Conservation (phyloP, 2,113 vertebrate genomes). For the Calypte anna region DNA sequence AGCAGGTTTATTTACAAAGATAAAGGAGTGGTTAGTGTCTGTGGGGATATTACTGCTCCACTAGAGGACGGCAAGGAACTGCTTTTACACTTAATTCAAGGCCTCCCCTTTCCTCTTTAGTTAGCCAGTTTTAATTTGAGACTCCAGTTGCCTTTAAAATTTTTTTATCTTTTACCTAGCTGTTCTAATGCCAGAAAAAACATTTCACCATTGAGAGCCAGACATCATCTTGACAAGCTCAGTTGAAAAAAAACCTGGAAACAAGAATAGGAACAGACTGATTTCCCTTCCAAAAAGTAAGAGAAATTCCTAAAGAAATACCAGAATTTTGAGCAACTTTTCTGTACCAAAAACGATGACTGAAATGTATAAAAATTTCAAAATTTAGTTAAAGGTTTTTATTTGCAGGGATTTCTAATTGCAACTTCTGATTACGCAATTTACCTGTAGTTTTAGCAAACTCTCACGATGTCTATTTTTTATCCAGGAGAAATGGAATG, state of each 20-base stretch:
- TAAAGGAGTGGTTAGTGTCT: not conserved
- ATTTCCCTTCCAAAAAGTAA: not conserved
- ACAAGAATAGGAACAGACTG: not conserved
- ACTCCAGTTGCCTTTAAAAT: not conserved
- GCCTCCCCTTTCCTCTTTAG: not conserved
- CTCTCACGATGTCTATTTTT: not conserved
- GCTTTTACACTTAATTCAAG: not conserved
- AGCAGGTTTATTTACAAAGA: not conserved
- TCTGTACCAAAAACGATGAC: not conserved
- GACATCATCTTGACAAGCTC: not conserved
- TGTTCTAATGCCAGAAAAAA: not conserved
- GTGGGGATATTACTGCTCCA: not conserved
- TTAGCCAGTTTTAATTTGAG: not conserved
- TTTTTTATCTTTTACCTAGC: not conserved
- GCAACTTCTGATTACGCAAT: not conserved
- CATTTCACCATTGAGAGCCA: not conserved
- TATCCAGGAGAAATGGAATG: not conserved
- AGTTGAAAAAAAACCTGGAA: not conserved
- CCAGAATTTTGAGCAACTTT: not conserved
- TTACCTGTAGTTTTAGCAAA: not conserved
- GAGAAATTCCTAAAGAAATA: not conserved
- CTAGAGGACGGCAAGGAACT: constrained; percentile 56
- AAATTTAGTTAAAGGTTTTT: not conserved
- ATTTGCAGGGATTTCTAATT: not conserved
- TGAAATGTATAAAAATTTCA: not conserved